Conservation (phyloP, 2,888 invertebrate species). For the Hoplodrina ambigua region DNA sequence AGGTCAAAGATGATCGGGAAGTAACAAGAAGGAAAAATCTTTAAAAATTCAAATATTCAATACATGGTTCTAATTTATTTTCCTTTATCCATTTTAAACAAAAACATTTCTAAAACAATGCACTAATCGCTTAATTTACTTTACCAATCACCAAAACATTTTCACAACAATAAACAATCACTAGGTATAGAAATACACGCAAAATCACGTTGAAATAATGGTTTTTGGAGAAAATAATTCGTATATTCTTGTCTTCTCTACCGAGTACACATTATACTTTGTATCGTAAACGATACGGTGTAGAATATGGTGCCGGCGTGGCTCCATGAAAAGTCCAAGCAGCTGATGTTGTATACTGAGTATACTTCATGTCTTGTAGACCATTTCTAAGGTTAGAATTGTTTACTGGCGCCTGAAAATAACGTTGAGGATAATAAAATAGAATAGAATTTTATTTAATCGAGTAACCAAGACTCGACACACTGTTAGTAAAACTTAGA, state of each 20-base stretch:
- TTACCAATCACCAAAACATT: constrained; percentile 32
- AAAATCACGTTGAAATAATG: background rate
- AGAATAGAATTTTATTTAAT: too few relatives aligned
- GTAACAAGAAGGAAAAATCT: background rate
- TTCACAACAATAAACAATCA: constrained; percentile 42
- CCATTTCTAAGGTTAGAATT: constrained; percentile 77
- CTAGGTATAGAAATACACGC: background rate
- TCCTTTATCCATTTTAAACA: constrained; percentile 17
- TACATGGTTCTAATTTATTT: constrained; percentile 33
- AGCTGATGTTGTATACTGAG: constrained; percentile 77
- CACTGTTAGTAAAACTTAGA: too few relatives aligned
- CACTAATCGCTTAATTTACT: constrained; percentile 27
- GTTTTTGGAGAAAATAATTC: background rate
- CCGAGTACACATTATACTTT: constrained; percentile 19
- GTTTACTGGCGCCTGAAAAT: constrained; percentile 64
- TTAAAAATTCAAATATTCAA: background rate
- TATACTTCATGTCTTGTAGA: constrained; percentile 82
- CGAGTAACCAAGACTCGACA: too few relatives aligned
- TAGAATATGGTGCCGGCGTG: constrained; percentile 51
- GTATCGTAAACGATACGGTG: constrained; percentile 45
- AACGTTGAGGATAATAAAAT: background rate
- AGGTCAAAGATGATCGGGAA: too few relatives aligned
- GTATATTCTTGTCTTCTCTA: too few relatives aligned
- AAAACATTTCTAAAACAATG: constrained; percentile 20
- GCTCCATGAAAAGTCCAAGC: constrained; percentile 85